Evolutionary conservation across 2,888 invertebrate species (phyloP), one percentile per base, ranked within the genome.

Genomic region (Cantharis flavilabris): DNA sequence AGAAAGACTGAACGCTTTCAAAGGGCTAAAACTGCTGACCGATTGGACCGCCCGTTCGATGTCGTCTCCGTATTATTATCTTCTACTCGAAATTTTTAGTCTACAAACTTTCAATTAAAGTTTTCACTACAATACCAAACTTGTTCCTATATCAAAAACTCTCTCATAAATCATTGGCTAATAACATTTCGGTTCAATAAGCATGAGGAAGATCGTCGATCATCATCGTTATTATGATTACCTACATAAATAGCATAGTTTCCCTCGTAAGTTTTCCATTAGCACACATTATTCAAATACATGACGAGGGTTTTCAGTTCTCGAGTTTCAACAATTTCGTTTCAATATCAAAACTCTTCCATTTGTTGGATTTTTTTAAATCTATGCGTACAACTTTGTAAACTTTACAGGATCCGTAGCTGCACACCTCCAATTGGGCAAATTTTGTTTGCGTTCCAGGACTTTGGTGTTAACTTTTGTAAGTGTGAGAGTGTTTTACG

Each of bases 41-140:
- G 69, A 72, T 70, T 69, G 76, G 76, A 78, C 78, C 78, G 76
- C 78, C 78, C 64, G 78, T 78, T 78, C 67, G 72, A 69, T 78
- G 78, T 78, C 73, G 70, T 30, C 33, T 23, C 9, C 65, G 20
- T 67, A 67, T n/a, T 23, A 67, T 67, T 67, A 67, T 23, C 23
- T 13, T n/a, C 49, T 2, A 49, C 49, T 49, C n/a, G 49, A 49
- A 49, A 49, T 49, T 49, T 49, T 49, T 49, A 49, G 49, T 49
- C 49, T 49, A 49, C 49, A 49, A 49, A 49, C 49, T 49, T 49
- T 33, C 33, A 33, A 33, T 33, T 33, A 33, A 33, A 33, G 33
- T 33, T 33, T 49, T n/a, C 7, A 49, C n/a, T 49, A 49, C 49
- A 49, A 49, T 49, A 49, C 49, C 7, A 49, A 49, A 49, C 49